Base-by-base conservation (phyloP, 1,140 invertebrate genomes). In the Bombyx mandarina region DNA sequence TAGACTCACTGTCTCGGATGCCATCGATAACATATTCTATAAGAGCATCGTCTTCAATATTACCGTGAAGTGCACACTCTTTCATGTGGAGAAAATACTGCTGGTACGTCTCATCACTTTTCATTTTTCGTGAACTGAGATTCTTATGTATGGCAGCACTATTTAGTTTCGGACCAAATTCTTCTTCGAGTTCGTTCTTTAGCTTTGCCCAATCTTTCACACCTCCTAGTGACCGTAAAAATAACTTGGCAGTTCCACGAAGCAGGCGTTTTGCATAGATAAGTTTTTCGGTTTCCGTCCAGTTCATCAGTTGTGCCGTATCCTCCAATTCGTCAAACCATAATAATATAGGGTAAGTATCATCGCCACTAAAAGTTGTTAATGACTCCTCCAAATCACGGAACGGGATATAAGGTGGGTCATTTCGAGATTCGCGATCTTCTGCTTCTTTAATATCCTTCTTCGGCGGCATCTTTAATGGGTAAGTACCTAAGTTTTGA, bases 1-100 rank as follows among this genome's bases (percentile, higher is more conserved):
- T 61, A n/a, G 60, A 54, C 26, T 73, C 70, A n/a, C 8, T 1
- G 50, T 79, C 77, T 22, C 65, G 60, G 22, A 81, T 73, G 6
- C 77, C 82, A 52, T 79, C 70, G n/a, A 82, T 77, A 7, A 80
- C 72, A 54, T 82, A 80, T 43, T 73, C 63, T 7, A 82, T 73
- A 8, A 77, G 35, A 1, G 72, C 62, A 7, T 46, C 57, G 12
- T 68, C 61, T 54, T 82, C 79, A 44, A 81, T 54, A 3, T 71
- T 56, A 2, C 58, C 73, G 49, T 73, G 69, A 7, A 66, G 44
- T 8, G 71, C 70, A n/a, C 78, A 66, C 45, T 77, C 71, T 44
- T 63, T 62, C 64, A 63, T 63, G 3, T 6, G 8, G 0, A 67
- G 44, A 45, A 64, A 67, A 42, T 67, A 67, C 46, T 64, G 62